Base-by-base conservation (phyloP, 1,140 invertebrate species). In the Apis laboriosa region DNA sequence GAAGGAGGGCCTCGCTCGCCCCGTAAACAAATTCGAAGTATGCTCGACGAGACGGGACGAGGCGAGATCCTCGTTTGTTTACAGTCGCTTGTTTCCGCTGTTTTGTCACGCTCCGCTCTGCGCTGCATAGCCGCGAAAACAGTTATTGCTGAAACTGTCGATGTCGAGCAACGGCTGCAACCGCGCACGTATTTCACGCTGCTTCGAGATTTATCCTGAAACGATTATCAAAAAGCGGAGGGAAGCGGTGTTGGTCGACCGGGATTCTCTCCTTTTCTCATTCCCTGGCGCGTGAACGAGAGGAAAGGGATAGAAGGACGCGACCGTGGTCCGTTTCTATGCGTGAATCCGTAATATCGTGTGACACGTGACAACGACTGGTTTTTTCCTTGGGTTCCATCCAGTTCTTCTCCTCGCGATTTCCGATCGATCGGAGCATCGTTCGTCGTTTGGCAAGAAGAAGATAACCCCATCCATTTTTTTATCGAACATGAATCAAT, bases 1-100 rank as follows among this genome's bases (percentile, higher is more conserved):
- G 58, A 55, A 17, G 12, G 28, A 58, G 49, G 60, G 43, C 75
- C 79, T 56, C 34, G 74, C 53, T 53, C 15, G 15, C 3, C 34
- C 34, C 5, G 34, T 74, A 83, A 86, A 83, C 71, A 86, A 86
- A 86, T 83, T 58, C 75, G 56, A 83, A 84, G 74, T 73, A 83
- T 56, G 60, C 75, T 24, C 55, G 55, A 58, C 49, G 56, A 8
- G 72, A 77, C 74, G 12, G 56, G 21, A 55, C 63, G 17, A 43
- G 63, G 21, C 75, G 80, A 83, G 85, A 85, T 85, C 79, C 85
- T 75, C 80, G 86, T 86, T 87, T 87, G 80, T 87, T 82, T 86
- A 79, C 66, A 75, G 75, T 78, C 80, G 71, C 82, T 87, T 83
- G 64, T 55, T 70, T 78, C 76, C 58, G 64, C 64, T 83, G 80